Conservation (phyloP, 2,797 vertebrate genomes). For the Nannoperca australis region DNA sequence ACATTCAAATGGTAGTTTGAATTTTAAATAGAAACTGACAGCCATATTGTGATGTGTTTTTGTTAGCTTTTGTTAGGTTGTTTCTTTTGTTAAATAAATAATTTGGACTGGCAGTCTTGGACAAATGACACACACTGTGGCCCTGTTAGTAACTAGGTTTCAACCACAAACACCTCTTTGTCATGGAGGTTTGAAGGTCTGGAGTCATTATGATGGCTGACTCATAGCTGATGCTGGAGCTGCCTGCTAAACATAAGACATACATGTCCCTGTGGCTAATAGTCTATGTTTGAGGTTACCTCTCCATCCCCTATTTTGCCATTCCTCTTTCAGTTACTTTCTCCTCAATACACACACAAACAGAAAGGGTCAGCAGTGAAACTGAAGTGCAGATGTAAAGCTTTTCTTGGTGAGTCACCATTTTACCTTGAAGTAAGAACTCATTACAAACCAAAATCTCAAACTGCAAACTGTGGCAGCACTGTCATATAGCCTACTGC, state of each 20-base stretch:
- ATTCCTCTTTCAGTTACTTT: slow-evolving; percentile 7
- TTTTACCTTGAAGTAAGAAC: slow-evolving; percentile 25
- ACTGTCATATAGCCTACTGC: neutral
- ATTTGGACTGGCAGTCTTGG: neutral
- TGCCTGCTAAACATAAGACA: slow-evolving; percentile 26
- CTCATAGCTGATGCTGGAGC: slow-evolving; percentile 46
- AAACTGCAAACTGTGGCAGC: slow-evolving; percentile 10
- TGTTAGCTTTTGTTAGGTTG: neutral
- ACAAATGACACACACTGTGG: slow-evolving; percentile 15
- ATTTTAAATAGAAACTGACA: neutral
- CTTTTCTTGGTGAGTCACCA: slow-evolving; percentile 44
- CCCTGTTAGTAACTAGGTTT: slow-evolving; percentile 29
- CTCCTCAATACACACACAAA: neutral
- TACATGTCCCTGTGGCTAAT: slow-evolving; percentile 24
- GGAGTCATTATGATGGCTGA: slow-evolving; percentile 53
- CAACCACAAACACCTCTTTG: slow-evolving; percentile 24
- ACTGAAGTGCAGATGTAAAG: slow-evolving; percentile 25
- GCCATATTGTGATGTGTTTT: neutral
- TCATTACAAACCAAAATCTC: slow-evolving; percentile 23
- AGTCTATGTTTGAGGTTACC: slow-evolving; percentile 16
- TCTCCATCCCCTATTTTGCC: slow-evolving; percentile 26
- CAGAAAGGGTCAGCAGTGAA: slow-evolving; percentile 13
- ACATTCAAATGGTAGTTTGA: neutral
- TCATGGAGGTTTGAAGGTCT: slow-evolving; percentile 36
- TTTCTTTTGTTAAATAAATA: neutral